These are phyloP conservation scores for Dendrolimus punctatus DNA, from an alignment of 1,140 invertebrate species.

Conservation along the genomic window DNA sequence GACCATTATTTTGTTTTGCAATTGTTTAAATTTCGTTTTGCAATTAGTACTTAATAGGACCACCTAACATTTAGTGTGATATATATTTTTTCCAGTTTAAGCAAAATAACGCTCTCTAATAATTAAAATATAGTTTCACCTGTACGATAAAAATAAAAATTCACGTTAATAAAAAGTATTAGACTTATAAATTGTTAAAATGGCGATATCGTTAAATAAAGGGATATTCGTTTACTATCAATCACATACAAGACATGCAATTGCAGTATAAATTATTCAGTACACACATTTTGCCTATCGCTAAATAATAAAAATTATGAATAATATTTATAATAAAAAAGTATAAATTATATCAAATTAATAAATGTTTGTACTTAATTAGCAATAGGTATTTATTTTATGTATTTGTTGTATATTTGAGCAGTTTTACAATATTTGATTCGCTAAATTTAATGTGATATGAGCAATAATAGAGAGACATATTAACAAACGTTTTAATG, in stretches of 20 bases:
- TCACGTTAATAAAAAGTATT: not conserved
- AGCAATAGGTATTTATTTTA: slow-evolving; percentile 59
- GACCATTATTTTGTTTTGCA: slow-evolving; percentile 38
- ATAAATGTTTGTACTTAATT: slow-evolving; percentile 66
- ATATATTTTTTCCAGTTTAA: slow-evolving; percentile 48
- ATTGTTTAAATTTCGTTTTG: slow-evolving; percentile 17
- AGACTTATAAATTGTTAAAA: too few relatives aligned
- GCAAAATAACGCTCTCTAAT: slow-evolving; percentile 50
- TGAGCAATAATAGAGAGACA: slow-evolving; percentile 65
- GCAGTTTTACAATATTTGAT: slow-evolving; percentile 46
- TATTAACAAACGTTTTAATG: slow-evolving; percentile 35
- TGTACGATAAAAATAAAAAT: slow-evolving; percentile 1
- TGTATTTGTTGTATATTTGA: slow-evolving; percentile 54
- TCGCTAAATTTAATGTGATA: slow-evolving; percentile 63
- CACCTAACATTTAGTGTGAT: slow-evolving; percentile 60
- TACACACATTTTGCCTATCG: too few relatives aligned
- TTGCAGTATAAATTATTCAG: too few relatives aligned
- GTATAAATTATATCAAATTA: slow-evolving; percentile 19
- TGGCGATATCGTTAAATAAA: too few relatives aligned
- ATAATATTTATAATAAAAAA: too few relatives aligned
- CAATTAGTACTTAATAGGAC: slow-evolving; percentile 60
- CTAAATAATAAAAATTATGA: not conserved
- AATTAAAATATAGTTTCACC: slow-evolving; percentile 1
- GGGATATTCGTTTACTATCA: too few relatives aligned
- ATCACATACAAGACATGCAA: too few relatives aligned